Evolutionary conservation across 2,113 vertebrate genomes (phyloP), one percentile per base, ranked within the genome.

Genomic region (Bujurquina vittata): DNA sequence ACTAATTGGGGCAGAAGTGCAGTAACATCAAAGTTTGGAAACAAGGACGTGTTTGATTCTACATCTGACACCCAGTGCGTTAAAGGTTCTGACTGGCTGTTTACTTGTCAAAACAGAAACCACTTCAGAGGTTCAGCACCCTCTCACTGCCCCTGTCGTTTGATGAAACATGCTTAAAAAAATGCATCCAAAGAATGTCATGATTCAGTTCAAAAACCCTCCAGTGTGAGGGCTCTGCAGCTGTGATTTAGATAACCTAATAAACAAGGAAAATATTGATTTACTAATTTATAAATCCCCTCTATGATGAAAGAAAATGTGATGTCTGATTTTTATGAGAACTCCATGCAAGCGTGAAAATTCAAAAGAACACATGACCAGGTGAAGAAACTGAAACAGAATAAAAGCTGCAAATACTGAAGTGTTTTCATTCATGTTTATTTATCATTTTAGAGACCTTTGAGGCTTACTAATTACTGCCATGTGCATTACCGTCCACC

Each of bases 1-100:
- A 74, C 84, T 94, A 90, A 94, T 92, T 87, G 84, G 87, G 20
- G 49, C 49, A 12, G 83, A 62, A 87, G 80, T 87, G 88, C 88
- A 88, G 79, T 89, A 75, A 89, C 85, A 91, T 92, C 84, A 87
- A 87, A 79, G 84, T 85, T 82, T 63, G 33, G 77, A 88, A 79
- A 89, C 54, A 84, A 87, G 58, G 73, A 82, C 78, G 60, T 61
- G 84, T 75, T 92, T 84, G 75, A 83, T 77, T 72, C 54, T 59
- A 52, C 11, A 20, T 59, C 49, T 85, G 84, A 72, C 67, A 54
- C 57, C 7, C 79, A 79, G 52, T 33, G 84, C 52, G 1, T 67
- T 67, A 67, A 67, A 67, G 63, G 22, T 33, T 85, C 35, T 63
- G 29, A 35, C 46, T 72, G 60, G 60, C 58, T 84, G 78, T 84